Evolutionary conservation across 1,140 invertebrate genomes (phyloP), one percentile per base, ranked within the genome.

Genomic region (Leptinotarsa undecemlineata): DNA sequence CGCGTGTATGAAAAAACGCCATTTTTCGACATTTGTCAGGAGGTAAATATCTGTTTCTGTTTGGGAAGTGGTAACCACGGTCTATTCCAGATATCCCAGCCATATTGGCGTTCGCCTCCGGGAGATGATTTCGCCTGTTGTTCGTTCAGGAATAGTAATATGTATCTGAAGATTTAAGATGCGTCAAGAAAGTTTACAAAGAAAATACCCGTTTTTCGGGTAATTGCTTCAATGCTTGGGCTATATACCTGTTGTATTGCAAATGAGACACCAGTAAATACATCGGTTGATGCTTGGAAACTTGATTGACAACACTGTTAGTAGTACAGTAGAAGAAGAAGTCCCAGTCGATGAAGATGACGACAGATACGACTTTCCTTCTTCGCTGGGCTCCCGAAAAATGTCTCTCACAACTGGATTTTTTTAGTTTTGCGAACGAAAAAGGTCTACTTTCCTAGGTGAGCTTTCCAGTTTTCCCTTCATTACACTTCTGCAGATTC

Each of bases 141-240:
- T 0, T 86, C 86, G 17, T 85, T 92, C 15, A 83, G 89, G 15
- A 89, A 93, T 79, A 88, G 90, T 47, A 90, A 91, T 80, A 91
- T n/a, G n/a, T 93, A 69, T 81, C 84, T 3, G 91, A 93, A 73
- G 92, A 93, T 82, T 85, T 92, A 13, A 83, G 87, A 63, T 94
- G 92, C 82, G 89, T 90, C 0, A 82, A 87, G 20, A 86, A 85
- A 69, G 90, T 93, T 15, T 87, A 88, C 78, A 85, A 88, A 62
- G 90, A 91, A 78, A 90, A 92, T 79, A 87, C 88, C 14, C 80
- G 87, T 3, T 80, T 91, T 2, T 88, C 88, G n/a, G 91, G 91
- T 1, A 87, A 93, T 79, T 92, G 92, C 11, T 93, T 92, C 82
- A 88, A 88, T 13, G 92, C 92, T 1, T 93, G 92, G 92, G 88